Percentiles rank a stretch among this genome's conserved stretches.
phyloP scores from a whole-genome alignment of 2,888 invertebrate species.

The Cotesia congregata region DNA sequence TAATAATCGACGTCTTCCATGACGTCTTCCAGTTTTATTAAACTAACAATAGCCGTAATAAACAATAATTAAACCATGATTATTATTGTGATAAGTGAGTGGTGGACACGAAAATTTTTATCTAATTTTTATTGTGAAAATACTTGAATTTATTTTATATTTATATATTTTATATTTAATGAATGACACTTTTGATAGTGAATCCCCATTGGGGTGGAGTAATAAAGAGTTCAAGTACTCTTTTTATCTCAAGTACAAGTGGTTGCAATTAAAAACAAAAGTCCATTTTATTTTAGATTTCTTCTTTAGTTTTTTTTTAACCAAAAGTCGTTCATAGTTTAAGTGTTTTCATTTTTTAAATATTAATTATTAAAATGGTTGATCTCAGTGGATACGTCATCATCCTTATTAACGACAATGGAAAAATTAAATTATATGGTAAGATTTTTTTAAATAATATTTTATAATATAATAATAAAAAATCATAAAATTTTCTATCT shows the following conservation, averaged over 20 bases:
- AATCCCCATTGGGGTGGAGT: neutral
- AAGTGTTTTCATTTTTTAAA: neutral
- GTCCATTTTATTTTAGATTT: neutral
- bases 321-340: too few relatives aligned
- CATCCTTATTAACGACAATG: slow-evolving; percentile 93
- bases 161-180: neutral
- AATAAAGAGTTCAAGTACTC: neutral
- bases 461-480: neutral
- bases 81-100: neutral
- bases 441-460: slow-evolving; percentile 55
- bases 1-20: neutral
- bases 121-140: neutral
- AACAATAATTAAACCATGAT: neutral
- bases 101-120: neutral
- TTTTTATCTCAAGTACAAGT: neutral
- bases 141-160: neutral
- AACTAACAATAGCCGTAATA: neutral
- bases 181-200: neutral
- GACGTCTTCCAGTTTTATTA: neutral
- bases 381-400: slow-evolving; percentile 96
- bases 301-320: neutral
- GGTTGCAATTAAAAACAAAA: neutral
- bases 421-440: slow-evolving; percentile 95
- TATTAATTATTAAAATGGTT: slow-evolving; percentile 74
- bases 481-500: too few relatives aligned